Evolutionary conservation across 2,888 invertebrate genomes (phyloP).

Genomic region (Lithophane socia): DNA sequence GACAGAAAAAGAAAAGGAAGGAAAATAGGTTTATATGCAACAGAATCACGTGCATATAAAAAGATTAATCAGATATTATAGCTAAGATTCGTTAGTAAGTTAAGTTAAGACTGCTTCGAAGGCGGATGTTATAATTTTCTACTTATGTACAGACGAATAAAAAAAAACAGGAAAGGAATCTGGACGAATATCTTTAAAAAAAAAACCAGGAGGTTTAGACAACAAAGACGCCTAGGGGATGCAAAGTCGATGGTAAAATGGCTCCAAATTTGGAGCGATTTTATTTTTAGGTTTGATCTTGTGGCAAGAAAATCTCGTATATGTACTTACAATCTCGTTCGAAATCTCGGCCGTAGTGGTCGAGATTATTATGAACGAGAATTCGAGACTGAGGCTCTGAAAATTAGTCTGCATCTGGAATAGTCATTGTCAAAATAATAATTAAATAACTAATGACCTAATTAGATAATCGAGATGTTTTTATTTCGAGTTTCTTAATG

Average conservation of each 20-base stretch:
- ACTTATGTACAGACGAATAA: not conserved
- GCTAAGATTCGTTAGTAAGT: no score
- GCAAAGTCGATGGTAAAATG: not conserved
- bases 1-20: no score
- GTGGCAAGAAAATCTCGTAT: not conserved
- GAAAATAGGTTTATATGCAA: no score
- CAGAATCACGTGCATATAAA: no score
- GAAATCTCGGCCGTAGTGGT: no score
- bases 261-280: no score
- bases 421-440: not conserved
- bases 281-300: not conserved
- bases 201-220: no score
- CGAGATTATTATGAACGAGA: not conserved
- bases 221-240: not conserved
- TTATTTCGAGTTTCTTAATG: not conserved
- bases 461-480: not conserved
- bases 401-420: no score
- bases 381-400: not conserved
- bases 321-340: no score
- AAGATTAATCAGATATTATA: no score
- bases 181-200: no score
- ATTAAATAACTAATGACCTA: no score
- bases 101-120: not conserved
- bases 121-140: not conserved
- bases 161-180: not conserved